Evolutionary conservation across 53 echinoderm and acorn worm species (phyloP).

Genomic region (Glandiceps talaboti): DNA sequence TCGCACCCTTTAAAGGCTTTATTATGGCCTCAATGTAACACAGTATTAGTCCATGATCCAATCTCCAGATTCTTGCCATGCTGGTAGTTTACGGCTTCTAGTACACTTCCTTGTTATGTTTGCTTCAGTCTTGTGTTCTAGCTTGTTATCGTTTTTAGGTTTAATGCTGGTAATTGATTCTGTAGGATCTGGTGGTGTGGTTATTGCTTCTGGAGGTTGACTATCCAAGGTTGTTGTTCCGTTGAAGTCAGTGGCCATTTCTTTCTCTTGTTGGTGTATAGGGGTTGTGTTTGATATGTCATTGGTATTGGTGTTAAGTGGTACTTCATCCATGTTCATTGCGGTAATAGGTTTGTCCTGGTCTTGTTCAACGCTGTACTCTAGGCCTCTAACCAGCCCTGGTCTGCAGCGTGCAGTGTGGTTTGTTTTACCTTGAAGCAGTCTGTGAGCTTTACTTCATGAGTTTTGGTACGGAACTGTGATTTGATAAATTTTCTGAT

Average conservation of each 20-base stretch:
- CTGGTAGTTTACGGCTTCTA: background rate
- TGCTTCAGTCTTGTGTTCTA: too few relatives aligned
- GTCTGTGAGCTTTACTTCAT: background rate
- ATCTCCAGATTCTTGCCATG: slow-evolving; percentile 5
- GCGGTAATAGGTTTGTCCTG: background rate
- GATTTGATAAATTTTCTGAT: slow-evolving; percentile 8
- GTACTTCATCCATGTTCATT: background rate
- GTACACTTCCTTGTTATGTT: too few relatives aligned
- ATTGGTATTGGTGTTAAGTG: background rate
- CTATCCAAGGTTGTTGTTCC: background rate
- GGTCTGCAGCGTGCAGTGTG: background rate
- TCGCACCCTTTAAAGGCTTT: too few relatives aligned
- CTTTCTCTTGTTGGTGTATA: too few relatives aligned
- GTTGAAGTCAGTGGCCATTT: background rate
- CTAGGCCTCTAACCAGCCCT: background rate
- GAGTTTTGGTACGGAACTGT: background rate
- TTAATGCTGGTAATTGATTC: too few relatives aligned
- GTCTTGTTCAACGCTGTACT: background rate
- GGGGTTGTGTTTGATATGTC: too few relatives aligned
- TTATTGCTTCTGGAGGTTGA: background rate
- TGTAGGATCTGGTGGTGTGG: background rate
- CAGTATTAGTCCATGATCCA: background rate
- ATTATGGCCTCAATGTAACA: too few relatives aligned
- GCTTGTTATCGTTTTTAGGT: too few relatives aligned
- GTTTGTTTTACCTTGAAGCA: background rate